phyloP scores from a whole-genome alignment of 2,113 vertebrate genomes.

The Notothenia coriiceps region DNA sequence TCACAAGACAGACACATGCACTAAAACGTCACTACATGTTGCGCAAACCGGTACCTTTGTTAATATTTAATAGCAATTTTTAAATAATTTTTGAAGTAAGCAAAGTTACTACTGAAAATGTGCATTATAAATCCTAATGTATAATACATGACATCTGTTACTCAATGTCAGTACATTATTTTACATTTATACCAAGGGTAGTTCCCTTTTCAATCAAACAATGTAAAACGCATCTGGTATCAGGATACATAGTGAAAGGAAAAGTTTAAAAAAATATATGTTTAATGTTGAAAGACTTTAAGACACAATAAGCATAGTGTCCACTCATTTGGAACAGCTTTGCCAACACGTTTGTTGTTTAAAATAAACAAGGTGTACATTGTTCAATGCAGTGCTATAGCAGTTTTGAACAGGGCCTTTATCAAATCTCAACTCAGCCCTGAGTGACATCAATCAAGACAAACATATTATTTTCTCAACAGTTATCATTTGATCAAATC shows the following conservation, averaged over 20 bases:
- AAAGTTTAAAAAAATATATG: neutral
- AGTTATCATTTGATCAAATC: slow-evolving; percentile 13
- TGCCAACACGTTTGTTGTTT: neutral
- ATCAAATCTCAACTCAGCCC: slow-evolving; percentile 7
- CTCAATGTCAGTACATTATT: neutral
- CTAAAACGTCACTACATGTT: too few species aligned
- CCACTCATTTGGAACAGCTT: neutral
- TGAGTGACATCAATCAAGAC: slow-evolving; percentile 5
- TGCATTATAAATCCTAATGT: neutral
- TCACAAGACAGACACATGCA: too few species aligned
- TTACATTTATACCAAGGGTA: neutral
- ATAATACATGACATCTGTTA: neutral
- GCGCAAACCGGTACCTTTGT: too few species aligned
- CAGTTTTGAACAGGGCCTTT: neutral
- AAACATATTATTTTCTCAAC: neutral
- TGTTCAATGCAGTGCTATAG: neutral
- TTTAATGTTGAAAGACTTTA: neutral
- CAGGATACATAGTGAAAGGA: neutral
- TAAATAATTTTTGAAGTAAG: too few species aligned
- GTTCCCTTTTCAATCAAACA: neutral
- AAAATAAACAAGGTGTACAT: neutral
- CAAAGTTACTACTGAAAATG: neutral
- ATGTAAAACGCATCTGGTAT: neutral
- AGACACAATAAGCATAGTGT: neutral
- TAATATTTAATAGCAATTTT: too few species aligned